Evolutionary conservation across 1,140 invertebrate genomes (phyloP).

Genomic region (Aporrectodea caliginosa): DNA sequence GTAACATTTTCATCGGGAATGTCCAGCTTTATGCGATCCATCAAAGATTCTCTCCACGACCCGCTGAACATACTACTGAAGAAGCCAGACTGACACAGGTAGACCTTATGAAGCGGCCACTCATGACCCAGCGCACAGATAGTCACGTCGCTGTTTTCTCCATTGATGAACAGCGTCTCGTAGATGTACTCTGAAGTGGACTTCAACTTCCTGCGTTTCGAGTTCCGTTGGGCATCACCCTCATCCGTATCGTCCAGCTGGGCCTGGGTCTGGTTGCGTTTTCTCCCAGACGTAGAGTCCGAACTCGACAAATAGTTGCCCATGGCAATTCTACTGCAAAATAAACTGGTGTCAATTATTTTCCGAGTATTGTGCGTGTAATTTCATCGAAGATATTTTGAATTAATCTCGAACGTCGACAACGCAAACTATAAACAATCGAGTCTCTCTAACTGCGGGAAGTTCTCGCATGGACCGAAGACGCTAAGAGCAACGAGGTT

Average conservation of each 20-base stretch:
- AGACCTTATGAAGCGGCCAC: slow-evolving; percentile 75
- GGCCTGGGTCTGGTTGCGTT: background rate
- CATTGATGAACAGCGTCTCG: slow-evolving; percentile 71
- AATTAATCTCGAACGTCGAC: too few species aligned
- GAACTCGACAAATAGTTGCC: too few species aligned
- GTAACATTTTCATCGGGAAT: slow-evolving; percentile 73
- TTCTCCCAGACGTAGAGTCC: too few species aligned
- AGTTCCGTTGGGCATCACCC: background rate
- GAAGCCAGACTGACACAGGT: slow-evolving; percentile 74
- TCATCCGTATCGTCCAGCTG: background rate
- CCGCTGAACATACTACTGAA: slow-evolving; percentile 81
- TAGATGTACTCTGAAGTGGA: slow-evolving; percentile 76
- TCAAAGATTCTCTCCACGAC: slow-evolving; percentile 70
- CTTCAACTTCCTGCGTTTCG: slow-evolving; percentile 63
- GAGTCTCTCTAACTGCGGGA: too few species aligned
- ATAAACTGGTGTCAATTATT: too few species aligned
- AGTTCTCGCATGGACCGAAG: too few species aligned
- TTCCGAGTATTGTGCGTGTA: too few species aligned
- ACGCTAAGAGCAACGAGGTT: too few species aligned
- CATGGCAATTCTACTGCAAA: too few species aligned
- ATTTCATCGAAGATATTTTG: too few species aligned
- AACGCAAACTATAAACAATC: too few species aligned
- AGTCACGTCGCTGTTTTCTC: slow-evolving; percentile 72
- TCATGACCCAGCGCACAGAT: slow-evolving; percentile 68
- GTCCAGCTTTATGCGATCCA: slow-evolving; percentile 67